Evolutionary conservation across 2,888 invertebrate genomes (phyloP).

Genomic region (Bimastos eiseni): DNA sequence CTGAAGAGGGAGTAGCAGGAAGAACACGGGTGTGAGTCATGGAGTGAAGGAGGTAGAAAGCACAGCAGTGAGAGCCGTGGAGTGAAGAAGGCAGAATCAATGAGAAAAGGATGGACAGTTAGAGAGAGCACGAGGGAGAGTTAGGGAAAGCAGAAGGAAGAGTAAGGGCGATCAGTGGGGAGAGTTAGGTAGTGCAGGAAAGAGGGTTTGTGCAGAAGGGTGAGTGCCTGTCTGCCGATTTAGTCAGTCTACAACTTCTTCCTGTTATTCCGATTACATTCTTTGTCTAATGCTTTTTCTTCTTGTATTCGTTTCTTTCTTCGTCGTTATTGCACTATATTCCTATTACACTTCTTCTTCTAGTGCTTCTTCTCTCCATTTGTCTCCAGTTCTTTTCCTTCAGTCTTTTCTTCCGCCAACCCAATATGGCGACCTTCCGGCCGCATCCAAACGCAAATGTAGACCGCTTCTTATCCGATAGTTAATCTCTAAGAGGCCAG

Average conservation of each 20-base stretch:
- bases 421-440: background rate
- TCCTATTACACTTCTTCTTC: background rate
- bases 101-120: too few species aligned
- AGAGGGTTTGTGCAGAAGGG: too few species aligned
- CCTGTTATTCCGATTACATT: background rate
- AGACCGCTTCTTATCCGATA: conserved; percentile 13
- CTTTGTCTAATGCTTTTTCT: background rate
- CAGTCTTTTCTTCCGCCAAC: background rate
- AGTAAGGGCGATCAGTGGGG: too few species aligned
- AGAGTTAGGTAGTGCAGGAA: too few species aligned
- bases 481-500: background rate
- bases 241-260: background rate
- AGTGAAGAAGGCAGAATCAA: too few species aligned
- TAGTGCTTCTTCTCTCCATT: background rate
- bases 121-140: background rate
- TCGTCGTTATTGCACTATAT: background rate
- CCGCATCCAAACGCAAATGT: background rate
- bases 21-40: too few species aligned
- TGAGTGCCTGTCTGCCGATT: background rate
- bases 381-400: background rate
- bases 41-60: too few species aligned
- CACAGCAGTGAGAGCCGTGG: too few species aligned
- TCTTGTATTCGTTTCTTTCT: background rate
- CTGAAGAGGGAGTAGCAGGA: background rate
- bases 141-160: too few species aligned